These are phyloP conservation scores for Drosophila cognata DNA, from an alignment of 2,888 invertebrate genomes.

Conservation along the genomic window DNA sequence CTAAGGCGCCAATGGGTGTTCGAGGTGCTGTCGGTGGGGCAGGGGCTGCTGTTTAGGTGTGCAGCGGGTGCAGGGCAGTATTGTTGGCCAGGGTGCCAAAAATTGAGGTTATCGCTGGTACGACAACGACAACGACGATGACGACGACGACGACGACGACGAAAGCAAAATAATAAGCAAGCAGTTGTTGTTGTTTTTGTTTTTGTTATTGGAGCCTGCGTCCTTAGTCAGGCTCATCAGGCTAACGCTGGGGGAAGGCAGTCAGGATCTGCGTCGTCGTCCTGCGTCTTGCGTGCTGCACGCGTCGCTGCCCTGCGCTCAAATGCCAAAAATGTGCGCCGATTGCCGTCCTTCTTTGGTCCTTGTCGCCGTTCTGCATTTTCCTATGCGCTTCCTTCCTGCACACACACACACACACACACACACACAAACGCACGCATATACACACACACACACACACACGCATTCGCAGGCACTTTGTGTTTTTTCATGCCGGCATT, in stretches of 20 bases:
- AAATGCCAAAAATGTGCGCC: conserved; percentile 74
- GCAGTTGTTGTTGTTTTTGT: conserved; percentile 18
- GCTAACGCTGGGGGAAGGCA: conserved; percentile 22
- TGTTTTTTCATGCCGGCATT: conserved; percentile 39
- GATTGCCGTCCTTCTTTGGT: conserved; percentile 36
- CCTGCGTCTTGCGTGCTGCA: conserved; percentile 70
- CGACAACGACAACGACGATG: conserved; percentile 44
- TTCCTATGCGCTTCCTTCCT: conserved; percentile 53
- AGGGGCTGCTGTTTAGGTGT: not conserved
- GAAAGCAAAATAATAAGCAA: conserved; percentile 50
- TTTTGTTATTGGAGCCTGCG: conserved; percentile 14
- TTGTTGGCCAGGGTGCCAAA: conserved; percentile 80
- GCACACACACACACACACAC: conserved; percentile 15
- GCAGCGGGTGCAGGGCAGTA: conserved; percentile 16
- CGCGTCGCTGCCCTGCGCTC: conserved; percentile 76
- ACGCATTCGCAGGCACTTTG: conserved; percentile 46
- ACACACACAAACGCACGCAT: conserved; percentile 18
- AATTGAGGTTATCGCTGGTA: conserved; percentile 79
- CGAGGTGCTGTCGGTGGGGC: not conserved
- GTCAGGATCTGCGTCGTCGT: conserved; percentile 28
- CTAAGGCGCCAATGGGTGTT: conserved; percentile 50
- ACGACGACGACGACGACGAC: conserved; percentile 22
- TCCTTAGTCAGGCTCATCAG: conserved; percentile 72
- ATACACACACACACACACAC: conserved; percentile 12
- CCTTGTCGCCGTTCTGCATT: conserved; percentile 34